Percentiles rank a stretch among this genome's conserved stretches.
phyloP scores from a whole-genome alignment of 2,888 invertebrate species.

The Meghimatium bilineatum region DNA sequence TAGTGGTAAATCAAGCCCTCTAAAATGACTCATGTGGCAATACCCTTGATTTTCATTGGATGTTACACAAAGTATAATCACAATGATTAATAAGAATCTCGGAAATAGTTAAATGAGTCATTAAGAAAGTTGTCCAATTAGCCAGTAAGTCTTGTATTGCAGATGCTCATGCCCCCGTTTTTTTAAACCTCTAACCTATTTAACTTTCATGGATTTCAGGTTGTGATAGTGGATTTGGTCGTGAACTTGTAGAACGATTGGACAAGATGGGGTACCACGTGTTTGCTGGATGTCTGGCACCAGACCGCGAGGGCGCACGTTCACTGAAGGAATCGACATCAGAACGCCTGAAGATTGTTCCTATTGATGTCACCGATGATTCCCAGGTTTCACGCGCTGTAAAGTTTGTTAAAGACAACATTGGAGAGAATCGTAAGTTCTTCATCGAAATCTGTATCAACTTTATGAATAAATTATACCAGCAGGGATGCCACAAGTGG shows the following conservation, averaged over 20 bases:
- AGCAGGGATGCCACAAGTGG: too few species aligned
- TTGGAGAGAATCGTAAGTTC: constrained; percentile 61
- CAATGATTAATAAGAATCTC: too few species aligned
- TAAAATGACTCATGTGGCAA: too few species aligned
- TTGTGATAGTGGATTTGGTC: constrained; percentile 73
- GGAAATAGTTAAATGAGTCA: too few species aligned
- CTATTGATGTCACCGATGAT: constrained; percentile 71
- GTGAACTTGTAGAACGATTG: constrained; percentile 63
- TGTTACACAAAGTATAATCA: too few species aligned
- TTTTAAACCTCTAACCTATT: background rate
- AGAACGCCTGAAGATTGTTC: constrained; percentile 61
- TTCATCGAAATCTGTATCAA: too few species aligned
- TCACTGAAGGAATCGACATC: constrained; percentile 60
- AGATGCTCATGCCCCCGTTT: too few species aligned
- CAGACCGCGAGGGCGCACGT: constrained; percentile 68
- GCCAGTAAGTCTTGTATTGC: too few species aligned
- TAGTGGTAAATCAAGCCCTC: too few species aligned
- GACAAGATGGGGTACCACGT: constrained; percentile 68
- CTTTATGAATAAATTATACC: too few species aligned
- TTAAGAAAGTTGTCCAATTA: too few species aligned
- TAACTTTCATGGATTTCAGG: constrained; percentile 52
- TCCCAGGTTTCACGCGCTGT: constrained; percentile 69
- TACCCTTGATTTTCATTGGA: too few species aligned
- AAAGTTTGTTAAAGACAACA: constrained; percentile 64
- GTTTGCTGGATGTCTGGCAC: constrained; percentile 70